These are phyloP conservation scores for Propithecus deckenii DNA, from an alignment of 2,797 vertebrate species.

Conservation along the genomic window DNA sequence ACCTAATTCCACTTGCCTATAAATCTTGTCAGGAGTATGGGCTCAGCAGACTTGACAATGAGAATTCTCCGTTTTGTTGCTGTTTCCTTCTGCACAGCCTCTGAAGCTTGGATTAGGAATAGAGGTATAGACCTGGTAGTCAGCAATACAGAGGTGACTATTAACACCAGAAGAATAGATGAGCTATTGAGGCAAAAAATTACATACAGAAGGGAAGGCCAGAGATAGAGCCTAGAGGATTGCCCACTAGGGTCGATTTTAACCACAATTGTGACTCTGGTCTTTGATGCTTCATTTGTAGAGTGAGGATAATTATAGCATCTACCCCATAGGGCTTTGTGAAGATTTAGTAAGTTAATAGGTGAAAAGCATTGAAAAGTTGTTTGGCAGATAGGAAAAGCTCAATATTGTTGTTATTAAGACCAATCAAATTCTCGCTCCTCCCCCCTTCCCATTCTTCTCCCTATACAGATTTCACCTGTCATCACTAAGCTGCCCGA, in stretches of 20 bases:
- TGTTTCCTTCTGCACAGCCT: neutral
- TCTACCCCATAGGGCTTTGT: neutral
- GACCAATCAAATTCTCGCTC: neutral
- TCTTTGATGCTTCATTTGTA: neutral
- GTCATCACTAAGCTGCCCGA: accelerated
- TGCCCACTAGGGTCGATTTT: neutral
- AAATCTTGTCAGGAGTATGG: neutral
- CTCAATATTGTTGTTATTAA: neutral
- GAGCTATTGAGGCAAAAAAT: neutral
- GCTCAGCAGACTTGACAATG: neutral
- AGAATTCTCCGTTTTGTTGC: neutral
- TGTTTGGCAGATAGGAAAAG: neutral
- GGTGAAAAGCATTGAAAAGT: neutral
- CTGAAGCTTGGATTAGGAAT: neutral
- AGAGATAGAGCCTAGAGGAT: neutral
- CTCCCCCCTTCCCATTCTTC: neutral
- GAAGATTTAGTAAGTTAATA: neutral
- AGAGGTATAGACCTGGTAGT: neutral
- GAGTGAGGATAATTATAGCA: neutral
- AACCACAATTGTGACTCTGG: neutral
- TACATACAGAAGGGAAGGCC: neutral
- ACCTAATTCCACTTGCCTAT: neutral
- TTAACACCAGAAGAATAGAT: neutral
- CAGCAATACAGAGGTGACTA: neutral
- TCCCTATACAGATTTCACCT: neutral